Percentiles rank a stretch among this genome's conserved stretches.
Conservation (phyloP, 2,113 vertebrate genomes). For the Eupsittula cactorum region DNA sequence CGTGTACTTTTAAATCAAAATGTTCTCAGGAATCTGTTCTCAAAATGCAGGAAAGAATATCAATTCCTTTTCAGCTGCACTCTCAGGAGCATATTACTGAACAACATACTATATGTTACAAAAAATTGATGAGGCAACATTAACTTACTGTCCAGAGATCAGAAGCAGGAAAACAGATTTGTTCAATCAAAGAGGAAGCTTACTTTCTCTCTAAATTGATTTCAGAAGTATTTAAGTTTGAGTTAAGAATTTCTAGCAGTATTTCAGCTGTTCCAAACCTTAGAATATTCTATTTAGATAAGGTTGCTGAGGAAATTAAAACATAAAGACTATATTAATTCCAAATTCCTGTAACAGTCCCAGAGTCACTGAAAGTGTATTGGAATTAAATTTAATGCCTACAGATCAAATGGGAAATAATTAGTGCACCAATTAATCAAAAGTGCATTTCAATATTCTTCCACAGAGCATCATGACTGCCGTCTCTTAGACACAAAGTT, state of each 20-base stretch:
- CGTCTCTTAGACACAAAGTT: background rate
- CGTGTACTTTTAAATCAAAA: background rate
- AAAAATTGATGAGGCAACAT: background rate
- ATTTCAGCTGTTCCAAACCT: slow-evolving; percentile 34
- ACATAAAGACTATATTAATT: slow-evolving; percentile 33
- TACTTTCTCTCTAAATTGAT: slow-evolving; percentile 16
- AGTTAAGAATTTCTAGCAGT: slow-evolving; percentile 1
- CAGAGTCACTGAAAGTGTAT: slow-evolving; percentile 23
- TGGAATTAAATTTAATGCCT: slow-evolving; percentile 29
- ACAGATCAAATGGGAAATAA: slow-evolving; percentile 51
- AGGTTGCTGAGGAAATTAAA: slow-evolving; percentile 38
- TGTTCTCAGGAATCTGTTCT: background rate
- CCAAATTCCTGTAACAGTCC: background rate
- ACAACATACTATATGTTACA: background rate
- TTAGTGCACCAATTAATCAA: slow-evolving; percentile 41
- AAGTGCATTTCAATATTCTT: slow-evolving; percentile 10
- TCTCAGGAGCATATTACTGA: background rate
- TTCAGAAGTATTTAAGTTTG: slow-evolving; percentile 36
- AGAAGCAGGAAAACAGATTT: slow-evolving; percentile 2
- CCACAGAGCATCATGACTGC: background rate
- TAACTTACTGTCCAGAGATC: background rate
- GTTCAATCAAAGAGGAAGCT: background rate
- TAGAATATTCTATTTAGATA: slow-evolving; percentile 42
- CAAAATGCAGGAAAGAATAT: background rate
- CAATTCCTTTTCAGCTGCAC: background rate